Base-by-base conservation (phyloP, 2,113 vertebrate species). In the Lophius piscatorius region DNA sequence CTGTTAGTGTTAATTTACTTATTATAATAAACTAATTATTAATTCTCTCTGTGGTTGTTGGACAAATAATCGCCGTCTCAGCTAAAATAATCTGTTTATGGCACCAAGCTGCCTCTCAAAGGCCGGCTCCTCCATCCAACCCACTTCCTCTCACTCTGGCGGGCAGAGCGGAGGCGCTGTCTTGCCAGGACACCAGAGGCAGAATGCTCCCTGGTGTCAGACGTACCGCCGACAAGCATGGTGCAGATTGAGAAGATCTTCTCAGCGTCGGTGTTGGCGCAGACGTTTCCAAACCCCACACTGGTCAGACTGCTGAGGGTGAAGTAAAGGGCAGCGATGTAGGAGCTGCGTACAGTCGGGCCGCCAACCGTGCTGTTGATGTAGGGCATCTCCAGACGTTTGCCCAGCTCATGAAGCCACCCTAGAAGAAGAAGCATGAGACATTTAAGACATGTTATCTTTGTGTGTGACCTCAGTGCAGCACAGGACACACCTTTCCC, bases 211-310 rank as follows among this genome's bases (percentile, higher is more conserved):
- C 63, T 4, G 23, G 70, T 60, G 75, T 45, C 48, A 31, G 20
- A 81, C 93, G 67, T 91, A 98, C 96, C 96, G 56, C 96, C 96
- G 0, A 98, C 92, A 35, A 98, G 94, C 96, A 98, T 98, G 45
- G 94, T 94, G 90, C 96, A 97, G 91, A 98, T 95, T 81, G 96
- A 98, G 89, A 98, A 98, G 83, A 98, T 95, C 90, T 98, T 98
- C 87, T 98, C 96, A 0, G 94, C 91, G 0, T 98, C 94, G 0
- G 96, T 97, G 93, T 98, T 98, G 88, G 96, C 96, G 0, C 94
- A 97, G 45, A 98, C 95, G 0, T 98, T 98, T 65, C 96, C 96
- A 0, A 98, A 98, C 79, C 96, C 96, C 76, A 98, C 96, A 4
- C 96, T 98, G 88, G 96, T 98, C 81, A 98, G 92, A 88, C 96